phyloP scores from a whole-genome alignment of 2,888 invertebrate species.

The Ischnus inquisitorius region DNA sequence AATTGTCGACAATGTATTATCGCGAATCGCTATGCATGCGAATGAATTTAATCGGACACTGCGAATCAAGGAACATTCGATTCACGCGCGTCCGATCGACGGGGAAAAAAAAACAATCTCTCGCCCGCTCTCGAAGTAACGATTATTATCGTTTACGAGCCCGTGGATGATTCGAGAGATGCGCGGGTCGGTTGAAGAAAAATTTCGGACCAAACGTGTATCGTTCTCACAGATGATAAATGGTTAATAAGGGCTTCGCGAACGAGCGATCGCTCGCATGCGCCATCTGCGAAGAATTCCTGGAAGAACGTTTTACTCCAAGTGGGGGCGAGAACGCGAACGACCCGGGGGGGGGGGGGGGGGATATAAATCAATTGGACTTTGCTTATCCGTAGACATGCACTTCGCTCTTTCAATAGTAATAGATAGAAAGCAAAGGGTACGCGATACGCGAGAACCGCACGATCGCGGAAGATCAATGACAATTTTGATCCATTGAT shows the following conservation, averaged over 20 bases:
- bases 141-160: constrained; percentile 3
- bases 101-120: constrained; percentile 7
- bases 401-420: constrained; percentile 11
- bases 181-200: background rate
- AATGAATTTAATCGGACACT: constrained; percentile 28
- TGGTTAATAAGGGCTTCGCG: constrained; percentile 24
- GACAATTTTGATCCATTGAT: background rate
- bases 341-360: background rate
- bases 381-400: constrained; percentile 40
- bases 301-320: constrained; percentile 40
- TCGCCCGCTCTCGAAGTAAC: background rate
- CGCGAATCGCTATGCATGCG: no score
- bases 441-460: background rate
- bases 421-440: background rate
- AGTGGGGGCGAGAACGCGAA: constrained; percentile 14
- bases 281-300: constrained; percentile 38
- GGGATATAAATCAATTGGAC: constrained; percentile 44
- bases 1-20: no score
- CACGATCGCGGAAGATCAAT: constrained; percentile 2
- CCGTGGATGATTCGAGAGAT: constrained; percentile 16
- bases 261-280: constrained; percentile 21
- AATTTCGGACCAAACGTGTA: constrained; percentile 42
- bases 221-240: constrained; percentile 46
- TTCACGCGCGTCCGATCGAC: constrained; percentile 1
- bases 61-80: background rate